Evolutionary conservation across 2,888 invertebrate genomes (phyloP).

Genomic region (Unio delphinus): DNA sequence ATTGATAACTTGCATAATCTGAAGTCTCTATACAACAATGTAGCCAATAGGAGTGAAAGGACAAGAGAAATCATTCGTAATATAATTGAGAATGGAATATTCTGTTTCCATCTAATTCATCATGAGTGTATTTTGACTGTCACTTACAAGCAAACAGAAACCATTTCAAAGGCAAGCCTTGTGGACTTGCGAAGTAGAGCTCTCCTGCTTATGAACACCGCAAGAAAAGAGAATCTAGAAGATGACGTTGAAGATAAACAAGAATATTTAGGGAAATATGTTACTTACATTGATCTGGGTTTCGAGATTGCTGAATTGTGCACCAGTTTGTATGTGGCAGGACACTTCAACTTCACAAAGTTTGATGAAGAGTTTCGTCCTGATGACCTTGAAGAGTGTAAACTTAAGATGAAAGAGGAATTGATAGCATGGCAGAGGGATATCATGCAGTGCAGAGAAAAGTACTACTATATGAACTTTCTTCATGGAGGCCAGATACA

Average conservation of each 20-base stretch:
- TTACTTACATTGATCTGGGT: constrained; percentile 6
- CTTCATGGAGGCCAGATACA: constrained; percentile 36
- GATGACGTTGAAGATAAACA: too few species aligned
- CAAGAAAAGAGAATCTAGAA: constrained; percentile 2
- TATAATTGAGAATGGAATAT: constrained; percentile 29
- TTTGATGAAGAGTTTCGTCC: too few species aligned
- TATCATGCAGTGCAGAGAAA: constrained; percentile 15
- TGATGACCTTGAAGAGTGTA: background rate
- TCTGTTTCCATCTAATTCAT: too few species aligned
- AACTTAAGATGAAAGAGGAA: constrained; percentile 5
- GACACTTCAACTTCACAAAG: too few species aligned
- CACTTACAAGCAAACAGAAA: constrained; percentile 23
- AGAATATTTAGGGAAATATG: constrained; percentile 8
- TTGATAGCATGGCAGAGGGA: constrained; percentile 22
- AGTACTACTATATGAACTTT: constrained; percentile 34
- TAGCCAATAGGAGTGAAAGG: constrained; percentile 43
- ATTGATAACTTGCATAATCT: constrained; percentile 34
- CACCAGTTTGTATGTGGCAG: too few species aligned
- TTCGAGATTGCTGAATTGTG: constrained; percentile 14
- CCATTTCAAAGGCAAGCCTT: constrained; percentile 8
- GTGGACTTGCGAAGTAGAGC: constrained; percentile 41
- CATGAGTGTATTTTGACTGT: constrained; percentile 17
- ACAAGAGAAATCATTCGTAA: constrained; percentile 37
- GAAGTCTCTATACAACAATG: constrained; percentile 38
- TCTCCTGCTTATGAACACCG: constrained; percentile 31